Conservation (phyloP, 2,797 vertebrate genomes). For the Danionella dracula region DNA sequence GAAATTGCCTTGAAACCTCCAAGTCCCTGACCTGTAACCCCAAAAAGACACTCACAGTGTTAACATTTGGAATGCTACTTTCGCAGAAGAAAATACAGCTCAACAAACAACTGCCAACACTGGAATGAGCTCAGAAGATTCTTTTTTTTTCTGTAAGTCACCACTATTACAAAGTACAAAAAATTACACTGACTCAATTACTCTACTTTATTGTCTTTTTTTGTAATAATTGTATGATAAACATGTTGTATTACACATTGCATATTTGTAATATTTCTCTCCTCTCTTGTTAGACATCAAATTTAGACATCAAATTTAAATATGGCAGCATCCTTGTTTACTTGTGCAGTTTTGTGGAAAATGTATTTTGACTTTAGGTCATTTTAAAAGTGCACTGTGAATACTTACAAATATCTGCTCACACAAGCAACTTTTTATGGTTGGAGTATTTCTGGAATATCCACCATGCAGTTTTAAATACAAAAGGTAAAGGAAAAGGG, state of each 20-base stretch:
- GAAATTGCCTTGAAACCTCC: constrained; percentile 78
- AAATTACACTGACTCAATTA: too few species aligned
- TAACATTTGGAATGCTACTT: constrained; percentile 28
- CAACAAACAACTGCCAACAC: constrained; percentile 1
- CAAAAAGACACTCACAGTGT: constrained; percentile 23
- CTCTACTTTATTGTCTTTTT: too few species aligned
- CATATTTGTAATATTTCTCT: too few species aligned
- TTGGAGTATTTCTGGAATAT: constrained; percentile 28
- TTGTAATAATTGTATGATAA: too few species aligned
- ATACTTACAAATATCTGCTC: constrained; percentile 47
- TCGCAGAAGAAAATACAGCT: not conserved
- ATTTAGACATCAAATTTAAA: constrained; percentile 49
- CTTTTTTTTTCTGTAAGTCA: too few species aligned
- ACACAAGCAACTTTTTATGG: constrained; percentile 26
- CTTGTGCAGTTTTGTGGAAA: constrained; percentile 46
- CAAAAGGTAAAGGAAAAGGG: constrained; percentile 72
- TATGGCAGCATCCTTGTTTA: constrained; percentile 42
- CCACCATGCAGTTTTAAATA: constrained; percentile 46
- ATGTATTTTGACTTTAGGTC: constrained; percentile 42
- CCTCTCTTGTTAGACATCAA: constrained; percentile 47
- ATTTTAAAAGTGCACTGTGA: constrained; percentile 59
- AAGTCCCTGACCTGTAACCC: constrained; percentile 49
- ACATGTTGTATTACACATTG: too few species aligned
- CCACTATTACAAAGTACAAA: too few species aligned
- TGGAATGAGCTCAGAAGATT: not conserved